Evolutionary conservation across 2,797 vertebrate genomes (phyloP).

Genomic region (Acrossocheilus fasciatus): DNA sequence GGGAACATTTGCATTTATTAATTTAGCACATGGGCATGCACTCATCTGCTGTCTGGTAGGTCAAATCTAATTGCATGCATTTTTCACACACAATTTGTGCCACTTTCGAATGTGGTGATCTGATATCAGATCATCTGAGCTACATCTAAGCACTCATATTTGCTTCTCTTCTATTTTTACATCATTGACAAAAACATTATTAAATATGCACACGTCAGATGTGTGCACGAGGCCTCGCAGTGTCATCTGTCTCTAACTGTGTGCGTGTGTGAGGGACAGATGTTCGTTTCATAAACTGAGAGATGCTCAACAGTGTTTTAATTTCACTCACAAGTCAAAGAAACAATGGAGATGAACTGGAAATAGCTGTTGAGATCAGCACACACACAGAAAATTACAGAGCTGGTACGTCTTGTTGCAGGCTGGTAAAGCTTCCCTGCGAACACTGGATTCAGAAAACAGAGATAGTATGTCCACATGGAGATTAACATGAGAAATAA

Average conservation of each 20-base stretch:
- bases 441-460: background rate
- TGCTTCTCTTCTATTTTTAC: background rate
- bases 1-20: background rate
- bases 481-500: slow-evolving; percentile 61
- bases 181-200: background rate
- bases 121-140: background rate
- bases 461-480: slow-evolving; percentile 61
- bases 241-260: background rate
- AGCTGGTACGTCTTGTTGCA: background rate
- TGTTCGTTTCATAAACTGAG: background rate
- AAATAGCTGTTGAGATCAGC: slow-evolving; percentile 48
- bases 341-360: slow-evolving; percentile 47
- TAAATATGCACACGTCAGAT: background rate
- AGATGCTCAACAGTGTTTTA: slow-evolving; percentile 65
- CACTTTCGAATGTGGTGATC: background rate
- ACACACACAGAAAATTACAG: slow-evolving; percentile 14
- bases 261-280: background rate
- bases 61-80: background rate
- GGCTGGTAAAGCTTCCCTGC: background rate
- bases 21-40: background rate
- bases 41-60: background rate
- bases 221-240: background rate
- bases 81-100: background rate
- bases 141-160: background rate
- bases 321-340: slow-evolving; percentile 48